These are phyloP conservation scores for Enteromius unitaeniatus DNA, from an alignment of 2,797 vertebrate species.

Conservation along the genomic window DNA sequence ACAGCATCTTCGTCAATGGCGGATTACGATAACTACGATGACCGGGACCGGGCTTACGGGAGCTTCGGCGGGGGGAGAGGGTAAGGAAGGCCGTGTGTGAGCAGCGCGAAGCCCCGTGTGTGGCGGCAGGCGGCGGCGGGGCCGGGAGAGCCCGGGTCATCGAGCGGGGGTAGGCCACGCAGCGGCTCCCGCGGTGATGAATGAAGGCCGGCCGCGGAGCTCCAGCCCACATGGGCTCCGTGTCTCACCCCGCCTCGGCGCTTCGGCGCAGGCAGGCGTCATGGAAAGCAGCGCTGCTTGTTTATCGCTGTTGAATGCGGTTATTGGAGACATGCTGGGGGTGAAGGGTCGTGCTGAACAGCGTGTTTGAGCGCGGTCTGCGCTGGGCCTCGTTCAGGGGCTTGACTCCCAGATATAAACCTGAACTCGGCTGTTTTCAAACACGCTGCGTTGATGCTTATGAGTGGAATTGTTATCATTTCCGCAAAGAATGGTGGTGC, in stretches of 20 bases:
- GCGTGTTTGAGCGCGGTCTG: conserved; percentile 31
- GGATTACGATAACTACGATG: conserved; percentile 94
- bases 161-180: conserved; percentile 19
- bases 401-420: neutral
- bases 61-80: conserved; percentile 93
- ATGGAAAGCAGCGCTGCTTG: neutral
- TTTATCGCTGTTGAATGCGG: too few relatives aligned
- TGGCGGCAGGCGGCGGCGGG: too few relatives aligned
- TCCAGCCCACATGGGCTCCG: conserved; percentile 60
- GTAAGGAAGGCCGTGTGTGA: conserved; percentile 72
- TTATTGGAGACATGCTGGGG: too few relatives aligned
- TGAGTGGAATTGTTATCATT: neutral
- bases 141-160: neutral
- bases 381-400: conserved; percentile 24
- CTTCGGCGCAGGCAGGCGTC: neutral
- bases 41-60: conserved; percentile 90
- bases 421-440: neutral
- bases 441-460: neutral
- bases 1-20: conserved; percentile 90
- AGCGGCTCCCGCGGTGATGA: conserved; percentile 56
- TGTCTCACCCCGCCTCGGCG: conserved; percentile 21
- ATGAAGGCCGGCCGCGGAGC: conserved; percentile 59
- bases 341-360: too few relatives aligned
- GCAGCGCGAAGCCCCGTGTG: too few relatives aligned
- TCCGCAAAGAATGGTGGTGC: too few relatives aligned